phyloP scores from a whole-genome alignment of 2,797 vertebrate genomes.

The Nyctalus aviator region DNA sequence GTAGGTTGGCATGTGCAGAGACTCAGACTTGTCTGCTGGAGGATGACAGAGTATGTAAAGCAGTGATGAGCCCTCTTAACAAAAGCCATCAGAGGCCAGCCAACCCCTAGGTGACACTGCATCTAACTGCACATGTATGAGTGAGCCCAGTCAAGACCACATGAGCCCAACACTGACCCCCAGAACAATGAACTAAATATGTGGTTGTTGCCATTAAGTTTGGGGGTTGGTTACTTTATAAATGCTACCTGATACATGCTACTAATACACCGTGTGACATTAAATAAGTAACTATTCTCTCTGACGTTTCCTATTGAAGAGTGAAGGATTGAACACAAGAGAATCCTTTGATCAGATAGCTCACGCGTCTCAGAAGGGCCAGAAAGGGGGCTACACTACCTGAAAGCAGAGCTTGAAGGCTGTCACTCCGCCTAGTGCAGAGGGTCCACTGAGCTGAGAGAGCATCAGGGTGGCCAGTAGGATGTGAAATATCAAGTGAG shows the following conservation, averaged over 20 bases:
- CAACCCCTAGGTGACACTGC: neutral
- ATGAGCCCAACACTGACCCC: neutral
- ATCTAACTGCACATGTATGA: neutral
- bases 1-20: neutral
- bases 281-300: neutral
- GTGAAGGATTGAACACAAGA: neutral
- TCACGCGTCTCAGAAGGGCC: neutral
- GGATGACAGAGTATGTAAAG: neutral
- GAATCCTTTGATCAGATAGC: neutral
- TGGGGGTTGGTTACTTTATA: neutral
- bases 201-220: neutral
- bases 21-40: neutral
- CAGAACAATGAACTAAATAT: neutral
- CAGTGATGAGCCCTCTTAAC: neutral
- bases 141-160: neutral
- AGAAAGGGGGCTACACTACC: neutral
- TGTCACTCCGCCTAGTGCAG: neutral
- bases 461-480: neutral
- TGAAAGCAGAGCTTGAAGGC: conserved; percentile 14
- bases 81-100: neutral
- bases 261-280: neutral
- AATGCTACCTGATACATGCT: neutral
- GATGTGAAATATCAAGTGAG: neutral
- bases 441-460: neutral
- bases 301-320: neutral